phyloP scores from a whole-genome alignment of 2,888 invertebrate genomes.

The Gortyna flavago region DNA sequence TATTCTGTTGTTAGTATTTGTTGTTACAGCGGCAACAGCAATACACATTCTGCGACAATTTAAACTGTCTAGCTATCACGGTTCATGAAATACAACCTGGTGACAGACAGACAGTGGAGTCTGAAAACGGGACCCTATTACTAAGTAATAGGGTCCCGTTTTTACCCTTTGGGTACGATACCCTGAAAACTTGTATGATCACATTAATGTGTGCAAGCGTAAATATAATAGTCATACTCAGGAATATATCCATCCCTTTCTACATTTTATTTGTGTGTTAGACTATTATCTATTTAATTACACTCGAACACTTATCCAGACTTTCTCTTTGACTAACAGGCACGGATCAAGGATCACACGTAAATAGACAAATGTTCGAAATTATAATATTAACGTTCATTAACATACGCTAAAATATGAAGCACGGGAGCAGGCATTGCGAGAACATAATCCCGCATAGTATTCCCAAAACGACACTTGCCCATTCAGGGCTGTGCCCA shows the following conservation, averaged over 20 bases:
- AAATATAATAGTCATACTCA: neutral
- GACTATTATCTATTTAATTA: neutral
- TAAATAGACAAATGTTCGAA: conserved; percentile 33
- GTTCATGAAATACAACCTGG: too few relatives aligned
- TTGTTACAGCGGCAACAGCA: too few relatives aligned
- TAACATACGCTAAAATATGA: conserved; percentile 43
- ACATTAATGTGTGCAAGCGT: neutral
- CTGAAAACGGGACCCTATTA: too few relatives aligned
- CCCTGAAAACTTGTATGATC: neutral
- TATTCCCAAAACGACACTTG: conserved; percentile 16
- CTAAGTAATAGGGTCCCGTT: too few relatives aligned
- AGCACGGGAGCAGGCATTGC: too few relatives aligned
- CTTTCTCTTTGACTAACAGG: conserved; percentile 14
- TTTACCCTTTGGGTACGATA: too few relatives aligned
- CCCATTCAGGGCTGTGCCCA: neutral
- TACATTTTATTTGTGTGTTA: too few relatives aligned
- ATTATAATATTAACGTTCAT: conserved; percentile 46
- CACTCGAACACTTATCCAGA: neutral
- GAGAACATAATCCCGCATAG: conserved; percentile 36
- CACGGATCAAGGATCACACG: conserved; percentile 32
- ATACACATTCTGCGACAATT: too few relatives aligned
- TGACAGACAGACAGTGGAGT: too few relatives aligned
- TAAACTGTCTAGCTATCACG: too few relatives aligned
- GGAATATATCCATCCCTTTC: neutral
- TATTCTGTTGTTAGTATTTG: too few relatives aligned